phyloP scores from a whole-genome alignment of 2,888 invertebrate species.

The Perizoma flavofasciatum region DNA sequence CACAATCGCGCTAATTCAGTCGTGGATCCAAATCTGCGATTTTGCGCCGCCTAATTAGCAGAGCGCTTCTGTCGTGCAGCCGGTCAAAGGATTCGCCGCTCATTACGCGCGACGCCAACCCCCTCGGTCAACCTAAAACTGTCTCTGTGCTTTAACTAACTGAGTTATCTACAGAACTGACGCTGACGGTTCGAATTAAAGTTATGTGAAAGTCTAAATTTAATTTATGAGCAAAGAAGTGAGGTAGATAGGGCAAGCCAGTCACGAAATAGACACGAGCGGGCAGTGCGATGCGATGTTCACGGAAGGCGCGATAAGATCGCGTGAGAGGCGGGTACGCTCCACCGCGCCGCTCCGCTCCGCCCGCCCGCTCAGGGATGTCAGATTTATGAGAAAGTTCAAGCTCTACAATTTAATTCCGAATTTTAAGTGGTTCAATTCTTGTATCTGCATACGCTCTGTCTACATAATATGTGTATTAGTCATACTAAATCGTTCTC shows the following conservation, averaged over 20 bases:
- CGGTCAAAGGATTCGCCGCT: conserved; percentile 80
- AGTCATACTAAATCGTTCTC: no score
- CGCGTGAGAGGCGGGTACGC: conserved; percentile 78
- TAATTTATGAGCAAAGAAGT: conserved; percentile 63
- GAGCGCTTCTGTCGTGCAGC: conserved; percentile 68
- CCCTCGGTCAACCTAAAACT: conserved; percentile 59
- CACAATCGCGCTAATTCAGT: conserved; percentile 75
- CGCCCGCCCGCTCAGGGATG: conserved; percentile 50
- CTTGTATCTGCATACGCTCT: no score
- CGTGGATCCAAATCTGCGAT: conserved; percentile 76
- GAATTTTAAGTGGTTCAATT: not conserved
- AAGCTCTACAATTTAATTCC: conserved; percentile 10
- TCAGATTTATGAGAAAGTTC: conserved; percentile 31
- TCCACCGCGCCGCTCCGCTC: conserved; percentile 58
- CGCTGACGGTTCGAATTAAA: conserved; percentile 46
- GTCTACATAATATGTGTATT: no score
- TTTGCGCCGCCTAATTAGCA: conserved; percentile 78
- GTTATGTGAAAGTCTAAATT: conserved; percentile 53
- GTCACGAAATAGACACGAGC: conserved; percentile 74
- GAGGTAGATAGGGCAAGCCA: conserved; percentile 62
- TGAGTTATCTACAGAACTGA: conserved; percentile 43
- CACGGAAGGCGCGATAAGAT: conserved; percentile 81
- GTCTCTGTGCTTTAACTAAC: conserved; percentile 62
- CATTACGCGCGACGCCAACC: conserved; percentile 69
- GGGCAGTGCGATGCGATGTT: conserved; percentile 77